A percentile compares a stretch with the other conserved stretches of the same genome.
These are phyloP conservation scores for Bufotes viridis DNA, from an alignment of 2,797 vertebrate genomes.

Conservation along the genomic window DNA sequence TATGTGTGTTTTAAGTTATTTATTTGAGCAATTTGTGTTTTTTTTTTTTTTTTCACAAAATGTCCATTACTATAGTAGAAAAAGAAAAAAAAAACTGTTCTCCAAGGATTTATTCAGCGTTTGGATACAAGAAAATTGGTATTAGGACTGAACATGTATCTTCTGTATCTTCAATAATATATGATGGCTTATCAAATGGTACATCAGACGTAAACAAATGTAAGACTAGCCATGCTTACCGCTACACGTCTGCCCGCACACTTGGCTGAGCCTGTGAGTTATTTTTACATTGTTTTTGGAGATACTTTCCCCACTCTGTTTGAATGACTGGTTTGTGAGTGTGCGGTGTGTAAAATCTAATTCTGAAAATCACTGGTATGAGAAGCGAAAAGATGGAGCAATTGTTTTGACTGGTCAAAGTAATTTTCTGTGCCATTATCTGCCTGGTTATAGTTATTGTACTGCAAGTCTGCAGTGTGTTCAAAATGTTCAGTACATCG, in stretches of 20 bases:
- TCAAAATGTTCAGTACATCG: background rate
- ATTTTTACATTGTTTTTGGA: constrained; percentile 66
- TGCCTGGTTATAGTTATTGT: constrained; percentile 39
- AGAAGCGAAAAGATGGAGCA: constrained; percentile 70
- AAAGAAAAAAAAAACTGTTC: background rate
- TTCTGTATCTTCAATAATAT: constrained; percentile 48
- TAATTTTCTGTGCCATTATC: constrained; percentile 61
- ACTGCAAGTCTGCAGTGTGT: constrained; percentile 33
- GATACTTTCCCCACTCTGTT: constrained; percentile 65
- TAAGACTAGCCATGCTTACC: constrained; percentile 61
- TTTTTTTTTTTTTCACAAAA: background rate
- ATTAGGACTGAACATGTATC: constrained; percentile 16
- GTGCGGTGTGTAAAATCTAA: constrained; percentile 67
- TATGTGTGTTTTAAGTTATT: no score
- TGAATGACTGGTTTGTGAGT: constrained; percentile 69
- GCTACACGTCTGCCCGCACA: constrained; percentile 62
- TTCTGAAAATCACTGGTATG: constrained; percentile 66
- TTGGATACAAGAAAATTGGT: constrained; percentile 24
- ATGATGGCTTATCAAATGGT: constrained; percentile 55
- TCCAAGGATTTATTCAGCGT: constrained; percentile 4
- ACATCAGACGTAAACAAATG: constrained; percentile 59
- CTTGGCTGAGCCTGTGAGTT: constrained; percentile 67
- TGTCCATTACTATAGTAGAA: background rate
- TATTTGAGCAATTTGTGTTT: background rate
- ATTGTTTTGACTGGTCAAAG: constrained; percentile 68